Percentiles rank a stretch among this genome's conserved stretches.
These are phyloP conservation scores for Euwallacea similis DNA, from an alignment of 1,140 invertebrate species.

Conservation along the genomic window DNA sequence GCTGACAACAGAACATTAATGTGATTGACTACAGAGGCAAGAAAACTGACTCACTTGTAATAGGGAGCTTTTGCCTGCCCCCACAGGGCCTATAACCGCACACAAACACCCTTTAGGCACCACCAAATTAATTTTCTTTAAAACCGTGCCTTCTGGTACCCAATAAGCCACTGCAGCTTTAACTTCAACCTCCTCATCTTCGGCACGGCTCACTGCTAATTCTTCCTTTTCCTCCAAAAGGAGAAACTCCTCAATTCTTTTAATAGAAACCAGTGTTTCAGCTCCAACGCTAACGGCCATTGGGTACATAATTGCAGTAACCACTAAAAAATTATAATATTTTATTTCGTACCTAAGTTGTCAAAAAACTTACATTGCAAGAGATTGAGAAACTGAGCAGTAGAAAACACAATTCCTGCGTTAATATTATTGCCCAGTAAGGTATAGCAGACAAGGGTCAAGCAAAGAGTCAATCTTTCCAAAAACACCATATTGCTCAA, in stretches of 20 bases:
- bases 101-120: constrained; percentile 68
- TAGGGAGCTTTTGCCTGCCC: constrained; percentile 79
- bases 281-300: constrained; percentile 67
- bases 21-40: background rate
- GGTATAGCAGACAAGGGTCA: constrained; percentile 22
- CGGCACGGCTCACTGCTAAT: constrained; percentile 40
- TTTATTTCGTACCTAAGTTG: too few species aligned
- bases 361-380: constrained; percentile 51
- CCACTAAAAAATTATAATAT: constrained; percentile 41
- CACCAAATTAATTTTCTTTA: constrained; percentile 65
- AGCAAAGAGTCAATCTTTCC: constrained; percentile 20
- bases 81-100: constrained; percentile 76
- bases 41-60: constrained; percentile 58
- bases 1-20: constrained; percentile 60
- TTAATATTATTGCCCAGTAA: constrained; percentile 22
- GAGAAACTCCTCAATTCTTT: constrained; percentile 66
- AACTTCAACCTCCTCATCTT: constrained; percentile 54
- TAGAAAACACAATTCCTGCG: constrained; percentile 70
- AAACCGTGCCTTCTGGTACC: constrained; percentile 57
- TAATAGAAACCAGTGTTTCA: constrained; percentile 69
- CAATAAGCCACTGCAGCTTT: constrained; percentile 62
- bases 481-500: constrained; percentile 48
- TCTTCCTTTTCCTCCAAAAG: constrained; percentile 61
- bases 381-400: constrained; percentile 71
- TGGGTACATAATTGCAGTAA: constrained; percentile 72